Evolutionary conservation across 2,797 vertebrate species (phyloP).

Genomic region (Chelonia mydas): DNA sequence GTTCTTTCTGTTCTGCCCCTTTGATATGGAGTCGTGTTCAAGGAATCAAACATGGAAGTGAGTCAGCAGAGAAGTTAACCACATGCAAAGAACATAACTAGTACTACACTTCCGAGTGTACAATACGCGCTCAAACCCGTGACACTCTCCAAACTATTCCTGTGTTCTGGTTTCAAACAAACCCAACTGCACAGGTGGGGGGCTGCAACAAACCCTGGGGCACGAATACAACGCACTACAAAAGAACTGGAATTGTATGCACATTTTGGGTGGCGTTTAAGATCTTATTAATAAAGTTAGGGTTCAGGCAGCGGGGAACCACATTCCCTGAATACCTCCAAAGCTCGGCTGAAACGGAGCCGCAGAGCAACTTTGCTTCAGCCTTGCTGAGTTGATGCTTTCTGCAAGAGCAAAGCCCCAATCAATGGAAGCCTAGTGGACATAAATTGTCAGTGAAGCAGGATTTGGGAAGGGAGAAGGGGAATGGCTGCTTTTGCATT

Average conservation of each 20-base stretch:
- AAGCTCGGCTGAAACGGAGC: background rate
- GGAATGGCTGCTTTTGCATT: rapidly evolving
- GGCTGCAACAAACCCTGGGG: background rate
- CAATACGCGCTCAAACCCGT: background rate
- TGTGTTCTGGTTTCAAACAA: background rate
- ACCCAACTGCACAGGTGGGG: background rate
- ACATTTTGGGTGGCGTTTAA: background rate
- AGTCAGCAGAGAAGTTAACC: slow-evolving; percentile 55
- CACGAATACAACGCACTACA: background rate
- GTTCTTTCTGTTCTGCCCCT: slow-evolving; percentile 15
- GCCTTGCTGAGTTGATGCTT: rapidly evolving
- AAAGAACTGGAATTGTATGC: background rate
- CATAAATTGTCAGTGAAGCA: background rate
- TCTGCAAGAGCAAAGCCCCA: rapidly evolving
- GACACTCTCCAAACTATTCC: background rate
- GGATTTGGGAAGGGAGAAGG: rapidly evolving
- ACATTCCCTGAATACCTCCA: background rate
- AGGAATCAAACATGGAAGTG: slow-evolving; percentile 56
- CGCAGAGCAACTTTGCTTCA: background rate
- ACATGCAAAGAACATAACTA: slow-evolving; percentile 38
- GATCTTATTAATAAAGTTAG: background rate
- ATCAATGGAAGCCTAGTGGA: background rate
- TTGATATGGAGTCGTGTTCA: background rate
- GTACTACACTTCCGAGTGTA: slow-evolving; percentile 1
- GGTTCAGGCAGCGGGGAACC: rapidly evolving